phyloP scores from a whole-genome alignment of 1,140 invertebrate genomes.

The Diorhabda sublineata region DNA sequence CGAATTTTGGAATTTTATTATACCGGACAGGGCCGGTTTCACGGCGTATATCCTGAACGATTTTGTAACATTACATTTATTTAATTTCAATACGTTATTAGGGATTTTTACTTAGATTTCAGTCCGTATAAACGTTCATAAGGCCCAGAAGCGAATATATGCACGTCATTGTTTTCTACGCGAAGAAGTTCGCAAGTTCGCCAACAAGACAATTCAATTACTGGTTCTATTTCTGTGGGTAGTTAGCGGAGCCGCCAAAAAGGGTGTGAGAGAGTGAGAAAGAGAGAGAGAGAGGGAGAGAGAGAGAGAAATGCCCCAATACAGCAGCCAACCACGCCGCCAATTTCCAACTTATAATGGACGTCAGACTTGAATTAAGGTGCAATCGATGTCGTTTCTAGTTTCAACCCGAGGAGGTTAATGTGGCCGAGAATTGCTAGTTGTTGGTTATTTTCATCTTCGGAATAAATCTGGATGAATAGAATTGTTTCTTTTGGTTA shows the following conservation, averaged over 20 bases:
- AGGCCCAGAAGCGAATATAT: not conserved
- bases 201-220: conserved; percentile 48
- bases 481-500: not conserved
- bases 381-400: conserved; percentile 26
- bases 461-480: not conserved
- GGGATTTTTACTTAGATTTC: too few species aligned
- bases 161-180: conserved; percentile 1
- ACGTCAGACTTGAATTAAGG: conserved; percentile 30
- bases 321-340: conserved; percentile 17
- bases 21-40: too few species aligned
- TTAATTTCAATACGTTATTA: too few species aligned
- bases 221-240: conserved; percentile 40
- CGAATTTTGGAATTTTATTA: too few species aligned
- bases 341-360: conserved; percentile 28
- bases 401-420: conserved; percentile 1
- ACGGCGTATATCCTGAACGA: too few species aligned
- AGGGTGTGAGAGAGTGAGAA: conserved; percentile 10
- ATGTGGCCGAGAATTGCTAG: not conserved
- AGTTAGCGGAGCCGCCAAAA: conserved; percentile 25
- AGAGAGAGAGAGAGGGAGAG: conserved; percentile 5
- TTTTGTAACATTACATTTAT: too few species aligned
- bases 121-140: too few species aligned
- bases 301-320: conserved; percentile 5
- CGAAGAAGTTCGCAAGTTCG: conserved; percentile 15
- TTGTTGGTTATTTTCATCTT: conserved; percentile 2